Evolutionary conservation across 2,888 invertebrate genomes (phyloP).

Genomic region (Drosophila nr. perissopoda): DNA sequence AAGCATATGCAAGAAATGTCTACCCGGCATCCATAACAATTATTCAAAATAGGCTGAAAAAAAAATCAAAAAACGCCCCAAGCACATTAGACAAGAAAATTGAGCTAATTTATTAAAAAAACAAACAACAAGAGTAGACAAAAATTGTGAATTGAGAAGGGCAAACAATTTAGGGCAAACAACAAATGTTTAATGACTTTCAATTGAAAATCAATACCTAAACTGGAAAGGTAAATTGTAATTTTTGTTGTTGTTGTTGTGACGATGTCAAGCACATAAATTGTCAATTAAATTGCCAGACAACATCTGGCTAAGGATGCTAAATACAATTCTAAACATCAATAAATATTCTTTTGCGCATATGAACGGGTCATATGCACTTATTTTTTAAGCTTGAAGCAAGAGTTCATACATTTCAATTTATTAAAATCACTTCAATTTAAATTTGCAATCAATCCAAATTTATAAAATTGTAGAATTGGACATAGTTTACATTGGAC

Average conservation of each 20-base stretch:
- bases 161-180: conserved; percentile 22
- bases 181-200: conserved; percentile 39
- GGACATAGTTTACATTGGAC: not conserved
- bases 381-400: not conserved
- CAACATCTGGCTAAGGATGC: conserved; percentile 3
- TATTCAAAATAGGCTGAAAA: conserved; percentile 58
- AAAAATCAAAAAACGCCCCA: conserved; percentile 12
- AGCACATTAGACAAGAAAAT: conserved; percentile 27
- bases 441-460: not conserved
- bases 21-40: conserved; percentile 55
- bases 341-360: not conserved
- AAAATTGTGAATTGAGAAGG: conserved; percentile 38
- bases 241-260: conserved; percentile 6
- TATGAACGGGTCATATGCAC: not conserved
- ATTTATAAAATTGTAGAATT: not conserved
- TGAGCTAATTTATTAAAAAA: conserved; percentile 65
- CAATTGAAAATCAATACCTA: conserved; percentile 28
- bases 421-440: not conserved
- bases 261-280: conserved; percentile 17
- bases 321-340: not conserved
- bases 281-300: conserved; percentile 42
- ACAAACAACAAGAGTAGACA: conserved; percentile 41
- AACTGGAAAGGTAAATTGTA: conserved; percentile 20
- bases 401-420: not conserved
- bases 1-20: conserved; percentile 56